phyloP scores from a whole-genome alignment of 92 coral and sea anemone species.

The Zoanthus solanderi region DNA sequence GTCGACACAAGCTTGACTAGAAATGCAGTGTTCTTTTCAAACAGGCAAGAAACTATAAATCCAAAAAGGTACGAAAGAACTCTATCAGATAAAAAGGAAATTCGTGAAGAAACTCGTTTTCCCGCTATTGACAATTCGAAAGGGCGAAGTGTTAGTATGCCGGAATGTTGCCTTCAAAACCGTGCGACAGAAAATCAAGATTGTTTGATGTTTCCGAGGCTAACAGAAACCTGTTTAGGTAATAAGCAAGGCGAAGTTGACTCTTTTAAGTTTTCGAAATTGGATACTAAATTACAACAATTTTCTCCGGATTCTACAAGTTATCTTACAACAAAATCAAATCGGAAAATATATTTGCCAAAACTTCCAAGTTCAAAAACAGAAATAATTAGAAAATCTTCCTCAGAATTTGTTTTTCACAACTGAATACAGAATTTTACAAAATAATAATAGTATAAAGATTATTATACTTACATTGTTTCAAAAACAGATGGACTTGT shows the following conservation, averaged over 20 bases:
- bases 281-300: not conserved
- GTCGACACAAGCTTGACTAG: slow-evolving; percentile 17
- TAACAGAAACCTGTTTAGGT: not conserved
- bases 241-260: not conserved
- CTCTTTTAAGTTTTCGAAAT: slow-evolving; percentile 16
- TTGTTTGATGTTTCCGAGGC: not conserved
- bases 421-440: not conserved
- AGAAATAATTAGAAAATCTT: slow-evolving; percentile 11
- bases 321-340: slow-evolving; percentile 40
- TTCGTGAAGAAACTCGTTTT: not conserved
- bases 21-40: slow-evolving; percentile 14
- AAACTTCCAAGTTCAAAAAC: not conserved
- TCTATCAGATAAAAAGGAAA: not conserved
- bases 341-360: slow-evolving; percentile 46
- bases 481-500: not conserved
- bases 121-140: slow-evolving; percentile 18
- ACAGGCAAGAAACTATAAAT: not conserved
- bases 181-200: not conserved
- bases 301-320: not conserved
- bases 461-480: not conserved
- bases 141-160: slow-evolving; percentile 26
- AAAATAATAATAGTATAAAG: not conserved
- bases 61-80: not conserved
- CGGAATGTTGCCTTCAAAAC: slow-evolving; percentile 19
- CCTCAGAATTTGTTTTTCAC: not conserved